phyloP scores from a whole-genome alignment of 23 tunicate species.

The Corella eumyota region DNA sequence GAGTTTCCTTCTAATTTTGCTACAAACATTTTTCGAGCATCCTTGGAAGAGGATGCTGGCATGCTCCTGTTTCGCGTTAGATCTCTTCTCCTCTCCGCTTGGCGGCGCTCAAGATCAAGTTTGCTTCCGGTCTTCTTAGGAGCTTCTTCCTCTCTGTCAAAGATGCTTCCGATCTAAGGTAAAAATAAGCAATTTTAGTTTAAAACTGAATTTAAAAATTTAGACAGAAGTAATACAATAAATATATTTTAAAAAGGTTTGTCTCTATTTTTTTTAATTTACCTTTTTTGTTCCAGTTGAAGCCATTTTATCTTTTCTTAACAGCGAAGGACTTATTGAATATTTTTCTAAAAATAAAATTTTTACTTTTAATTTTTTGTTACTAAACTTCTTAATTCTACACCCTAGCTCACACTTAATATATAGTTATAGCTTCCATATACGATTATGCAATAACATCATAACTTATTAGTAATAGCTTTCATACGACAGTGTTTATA shows the following conservation, averaged over 20 bases:
- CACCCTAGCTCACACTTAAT: too few relatives aligned
- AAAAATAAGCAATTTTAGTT: background rate
- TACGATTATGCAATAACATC: too few relatives aligned
- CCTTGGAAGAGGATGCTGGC: conserved; percentile 66
- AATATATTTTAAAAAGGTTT: too few relatives aligned
- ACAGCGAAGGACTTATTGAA: conserved; percentile 9
- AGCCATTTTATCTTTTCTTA: conserved; percentile 10
- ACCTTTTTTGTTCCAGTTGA: conserved; percentile 36
- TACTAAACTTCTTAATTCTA: too few relatives aligned
- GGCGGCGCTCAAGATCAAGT: conserved; percentile 40
- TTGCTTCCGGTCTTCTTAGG: conserved; percentile 20
- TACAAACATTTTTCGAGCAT: conserved; percentile 71
- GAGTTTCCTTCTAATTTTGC: background rate
- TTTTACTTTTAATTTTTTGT: too few relatives aligned
- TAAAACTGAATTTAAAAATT: background rate
- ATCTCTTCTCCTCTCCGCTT: conserved; percentile 54
- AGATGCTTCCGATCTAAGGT: conserved; percentile 72
- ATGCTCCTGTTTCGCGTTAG: conserved; percentile 51
- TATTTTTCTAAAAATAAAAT: conserved; percentile 26
- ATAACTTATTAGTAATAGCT: too few relatives aligned
- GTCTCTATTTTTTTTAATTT: too few relatives aligned
- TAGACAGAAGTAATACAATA: too few relatives aligned
- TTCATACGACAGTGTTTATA: too few relatives aligned
- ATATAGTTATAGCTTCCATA: too few relatives aligned
- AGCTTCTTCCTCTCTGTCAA: conserved; percentile 69